Base-by-base conservation (phyloP, 1,140 invertebrate species). In the Drosophila sproati region DNA sequence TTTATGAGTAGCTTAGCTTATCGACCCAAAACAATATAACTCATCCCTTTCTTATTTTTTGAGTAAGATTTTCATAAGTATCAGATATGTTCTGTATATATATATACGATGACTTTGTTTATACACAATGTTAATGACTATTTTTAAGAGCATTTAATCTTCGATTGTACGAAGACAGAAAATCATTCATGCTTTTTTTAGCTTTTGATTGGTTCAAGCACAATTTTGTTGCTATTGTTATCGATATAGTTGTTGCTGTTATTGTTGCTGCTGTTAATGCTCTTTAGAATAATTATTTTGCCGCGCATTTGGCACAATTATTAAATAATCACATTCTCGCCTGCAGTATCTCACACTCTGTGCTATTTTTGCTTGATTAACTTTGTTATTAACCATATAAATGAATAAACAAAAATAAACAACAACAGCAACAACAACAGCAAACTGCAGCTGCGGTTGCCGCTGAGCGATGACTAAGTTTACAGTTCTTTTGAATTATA, bases 261-360 rank as follows among this genome's bases (percentile, higher is more conserved):
- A 37, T 60, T 59, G 43, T 60, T 60, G 39, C 32, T 50, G 60
- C 29, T 56, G 37, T 56, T 37, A 29, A 39, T 67, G 54, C 28
- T 54, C 32, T 47, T 34, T 81, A 60, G 50, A 79, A 74, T 80
- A 74, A 87, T 88, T 87, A 88, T 88, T 75, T 80, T 88, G 70
- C 80, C 83, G 80, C 85, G 77, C 77, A 88, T 88, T 82, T 87
- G 77, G 80, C 83, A 87, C 83, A 88, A 88, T 89, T 88, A 89
- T 88, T 88, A 78, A 88, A 88, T 88, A 88, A 88, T 88, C 83
- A 64, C 80, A 88, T 80, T 83, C 79, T 43, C 20, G 76, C 82
- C 67, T 34, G 39, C 45, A 68, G 71, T 77, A 69, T 66, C 43
- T 60, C 51, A 57, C 34, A 37, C 35, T 72, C 72, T 88, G 83